phyloP scores from a whole-genome alignment of 35 echinoderm and acorn worm species.

The Lytechinus pictus region DNA sequence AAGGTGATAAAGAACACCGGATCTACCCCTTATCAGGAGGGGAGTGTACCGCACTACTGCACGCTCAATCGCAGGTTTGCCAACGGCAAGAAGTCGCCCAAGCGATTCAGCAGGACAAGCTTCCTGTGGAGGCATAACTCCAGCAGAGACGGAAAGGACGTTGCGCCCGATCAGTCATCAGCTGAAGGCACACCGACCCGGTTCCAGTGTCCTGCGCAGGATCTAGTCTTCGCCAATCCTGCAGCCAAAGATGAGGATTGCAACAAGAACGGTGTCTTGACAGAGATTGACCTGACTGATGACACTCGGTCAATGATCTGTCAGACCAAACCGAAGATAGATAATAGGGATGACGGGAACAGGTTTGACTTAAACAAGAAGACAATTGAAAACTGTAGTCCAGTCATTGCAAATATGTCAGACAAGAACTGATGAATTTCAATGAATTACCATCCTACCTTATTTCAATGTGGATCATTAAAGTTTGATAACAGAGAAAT shows the following conservation, averaged over 20 bases:
- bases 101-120: not conserved
- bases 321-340: not conserved
- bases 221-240: conserved; percentile 43
- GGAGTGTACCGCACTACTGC: conserved; percentile 18
- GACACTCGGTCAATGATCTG: not conserved
- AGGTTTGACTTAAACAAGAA: not conserved
- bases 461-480: not conserved
- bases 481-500: not conserved
- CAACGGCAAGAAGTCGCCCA: not conserved
- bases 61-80: not conserved
- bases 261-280: conserved; percentile 32
- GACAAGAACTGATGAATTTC: not conserved
- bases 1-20: conserved; percentile 19
- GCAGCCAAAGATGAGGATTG: not conserved
- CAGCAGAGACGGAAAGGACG: not conserved
- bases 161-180: not conserved
- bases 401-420: conserved; percentile 12
- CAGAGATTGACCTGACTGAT: conserved; percentile 17
- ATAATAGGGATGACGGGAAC: not conserved
- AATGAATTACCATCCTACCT: not conserved
- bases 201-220: not conserved
- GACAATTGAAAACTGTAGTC: not conserved
- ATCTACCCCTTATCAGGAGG: not conserved
- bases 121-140: not conserved
- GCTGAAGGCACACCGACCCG: not conserved